Evolutionary conservation across 2,797 vertebrate genomes (phyloP).

Genomic region (Pitangus sulphuratus): DNA sequence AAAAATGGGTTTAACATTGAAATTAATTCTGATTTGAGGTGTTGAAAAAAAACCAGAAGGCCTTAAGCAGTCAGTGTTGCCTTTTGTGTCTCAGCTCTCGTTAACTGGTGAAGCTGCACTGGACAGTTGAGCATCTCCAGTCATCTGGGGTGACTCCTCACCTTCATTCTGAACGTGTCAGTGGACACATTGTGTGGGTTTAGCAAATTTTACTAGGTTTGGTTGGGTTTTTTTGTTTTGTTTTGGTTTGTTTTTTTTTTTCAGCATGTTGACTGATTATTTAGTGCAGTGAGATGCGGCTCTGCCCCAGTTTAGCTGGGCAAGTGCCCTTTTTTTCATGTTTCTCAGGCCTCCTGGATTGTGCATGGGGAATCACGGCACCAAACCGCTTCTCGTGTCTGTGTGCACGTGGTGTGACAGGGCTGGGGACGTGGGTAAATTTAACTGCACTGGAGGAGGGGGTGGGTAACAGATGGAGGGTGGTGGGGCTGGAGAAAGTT

Average conservation of each 20-base stretch:
- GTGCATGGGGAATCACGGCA: not conserved
- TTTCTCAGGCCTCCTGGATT: not conserved
- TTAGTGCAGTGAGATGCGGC: fast-evolving
- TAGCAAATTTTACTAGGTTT: not conserved
- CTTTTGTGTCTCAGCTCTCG: not conserved
- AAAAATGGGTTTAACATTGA: not conserved
- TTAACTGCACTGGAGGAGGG: not conserved
- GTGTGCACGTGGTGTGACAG: not conserved
- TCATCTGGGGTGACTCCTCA: not conserved
- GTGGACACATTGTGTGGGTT: not conserved
- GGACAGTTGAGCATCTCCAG: not conserved
- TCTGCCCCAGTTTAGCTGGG: not conserved
- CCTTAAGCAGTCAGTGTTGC: not conserved
- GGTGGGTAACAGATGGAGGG: not conserved
- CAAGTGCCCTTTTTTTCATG: fast-evolving
- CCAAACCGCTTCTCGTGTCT: not conserved
- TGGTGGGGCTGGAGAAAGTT: not conserved
- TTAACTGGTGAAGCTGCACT: not conserved
- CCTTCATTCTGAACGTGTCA: not conserved
- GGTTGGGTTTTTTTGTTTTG: no score
- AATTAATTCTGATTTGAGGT: not conserved
- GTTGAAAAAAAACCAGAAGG: not conserved
- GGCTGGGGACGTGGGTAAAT: not conserved
- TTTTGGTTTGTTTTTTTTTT: not conserved
- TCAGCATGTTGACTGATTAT: not conserved